Percentiles rank a stretch among this genome's conserved stretches.
phyloP scores from a whole-genome alignment of 2,113 vertebrate genomes.

The human region DNA sequence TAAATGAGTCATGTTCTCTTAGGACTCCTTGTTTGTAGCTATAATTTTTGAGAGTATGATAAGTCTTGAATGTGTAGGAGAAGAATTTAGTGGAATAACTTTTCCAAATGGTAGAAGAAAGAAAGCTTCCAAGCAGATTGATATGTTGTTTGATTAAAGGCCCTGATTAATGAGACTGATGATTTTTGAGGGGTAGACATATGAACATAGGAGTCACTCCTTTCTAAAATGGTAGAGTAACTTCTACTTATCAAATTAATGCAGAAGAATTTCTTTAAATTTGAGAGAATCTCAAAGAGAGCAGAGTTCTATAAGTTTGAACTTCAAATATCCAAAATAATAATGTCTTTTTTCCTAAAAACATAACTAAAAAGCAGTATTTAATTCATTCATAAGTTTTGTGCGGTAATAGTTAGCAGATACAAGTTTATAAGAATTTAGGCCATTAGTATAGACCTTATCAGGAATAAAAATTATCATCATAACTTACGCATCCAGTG shows the following conservation, averaged over 20 bases:
- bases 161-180: background rate
- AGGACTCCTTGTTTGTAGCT: background rate
- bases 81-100: background rate
- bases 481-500: background rate
- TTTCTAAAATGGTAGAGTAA: background rate
- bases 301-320: background rate
- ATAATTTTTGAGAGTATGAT: background rate
- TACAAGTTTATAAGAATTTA: background rate
- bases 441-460: background rate
- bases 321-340: background rate
- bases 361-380: background rate
- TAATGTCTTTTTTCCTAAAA: background rate
- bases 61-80: background rate
- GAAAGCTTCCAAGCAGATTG: background rate
- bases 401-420: background rate
- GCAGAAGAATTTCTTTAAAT: background rate
- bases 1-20: background rate
- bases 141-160: background rate
- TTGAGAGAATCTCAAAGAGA: background rate
- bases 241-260: background rate
- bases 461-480: background rate
- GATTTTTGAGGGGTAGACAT: background rate
- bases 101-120: background rate
- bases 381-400: background rate
- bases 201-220: background rate